phyloP scores from a whole-genome alignment of 2,888 invertebrate genomes.

The Augochlorella aurata region DNA sequence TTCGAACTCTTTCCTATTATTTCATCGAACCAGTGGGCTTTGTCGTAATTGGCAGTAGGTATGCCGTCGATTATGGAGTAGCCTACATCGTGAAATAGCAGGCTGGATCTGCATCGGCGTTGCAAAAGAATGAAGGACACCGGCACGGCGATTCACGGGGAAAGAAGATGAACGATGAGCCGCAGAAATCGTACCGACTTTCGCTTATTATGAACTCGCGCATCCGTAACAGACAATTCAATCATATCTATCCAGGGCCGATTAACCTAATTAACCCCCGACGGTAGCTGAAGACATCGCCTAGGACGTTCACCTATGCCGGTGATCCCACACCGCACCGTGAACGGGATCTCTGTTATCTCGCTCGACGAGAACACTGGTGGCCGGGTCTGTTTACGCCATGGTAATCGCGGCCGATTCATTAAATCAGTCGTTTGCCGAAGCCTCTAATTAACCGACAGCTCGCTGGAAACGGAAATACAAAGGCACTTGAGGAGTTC shows the following conservation, averaged over 20 bases:
- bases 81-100: not conserved
- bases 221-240: conserved; percentile 35
- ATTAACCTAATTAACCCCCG: conserved; percentile 59
- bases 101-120: not conserved
- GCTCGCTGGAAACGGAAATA: conserved; percentile 41
- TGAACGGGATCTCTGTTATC: conserved; percentile 28
- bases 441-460: conserved; percentile 59
- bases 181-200: conserved; percentile 23
- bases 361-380: conserved; percentile 22
- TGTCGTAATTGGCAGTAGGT: not conserved
- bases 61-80: not conserved
- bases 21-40: not conserved
- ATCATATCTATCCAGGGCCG: conserved; percentile 28
- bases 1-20: not conserved
- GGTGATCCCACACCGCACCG: conserved; percentile 3
- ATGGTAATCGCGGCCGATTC: conserved; percentile 61
- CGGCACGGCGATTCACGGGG: not conserved
- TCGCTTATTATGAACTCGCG: conserved; percentile 41
- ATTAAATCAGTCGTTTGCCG: conserved; percentile 61
- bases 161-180: not conserved
- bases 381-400: conserved; percentile 53
- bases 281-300: conserved; percentile 24
- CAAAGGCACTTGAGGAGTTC: conserved; percentile 12
- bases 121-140: conserved; percentile 1
- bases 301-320: conserved; percentile 17